Conservation (phyloP, 2,888 invertebrate genomes). For the Meliscaeva auricollis region DNA sequence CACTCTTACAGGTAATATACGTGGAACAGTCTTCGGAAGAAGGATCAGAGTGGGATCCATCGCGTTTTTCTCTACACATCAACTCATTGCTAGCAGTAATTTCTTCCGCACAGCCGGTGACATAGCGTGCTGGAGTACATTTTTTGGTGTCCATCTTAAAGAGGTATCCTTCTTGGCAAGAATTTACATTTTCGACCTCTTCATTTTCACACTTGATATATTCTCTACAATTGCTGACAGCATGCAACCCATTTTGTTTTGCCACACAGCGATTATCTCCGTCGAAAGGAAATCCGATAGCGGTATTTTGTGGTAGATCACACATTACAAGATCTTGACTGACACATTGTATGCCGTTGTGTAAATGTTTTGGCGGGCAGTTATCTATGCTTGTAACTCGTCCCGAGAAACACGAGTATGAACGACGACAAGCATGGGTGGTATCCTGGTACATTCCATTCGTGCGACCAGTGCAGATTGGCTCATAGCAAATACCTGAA, state of each 20-base stretch:
- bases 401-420: slow-evolving; percentile 85
- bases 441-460: slow-evolving; percentile 86
- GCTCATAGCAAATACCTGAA: slow-evolving; percentile 86
- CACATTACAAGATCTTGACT: slow-evolving; percentile 84
- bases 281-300: slow-evolving; percentile 79
- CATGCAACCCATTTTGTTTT: slow-evolving; percentile 80
- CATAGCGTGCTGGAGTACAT: slow-evolving; percentile 78
- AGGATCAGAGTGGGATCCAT: slow-evolving; percentile 82
- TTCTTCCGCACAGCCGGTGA: slow-evolving; percentile 71
- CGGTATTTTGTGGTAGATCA: slow-evolving; percentile 84
- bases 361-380: slow-evolving; percentile 84
- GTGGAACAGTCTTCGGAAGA: slow-evolving; percentile 80
- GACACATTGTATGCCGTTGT: slow-evolving; percentile 85
- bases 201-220: slow-evolving; percentile 80
- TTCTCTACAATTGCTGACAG: slow-evolving; percentile 79
- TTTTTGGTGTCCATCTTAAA: slow-evolving; percentile 78
- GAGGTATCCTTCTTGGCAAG: slow-evolving; percentile 79
- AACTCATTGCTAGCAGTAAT: slow-evolving; percentile 51
- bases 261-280: slow-evolving; percentile 79
- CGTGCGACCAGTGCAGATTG: slow-evolving; percentile 86
- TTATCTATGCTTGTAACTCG: slow-evolving; percentile 84
- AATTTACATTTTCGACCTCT: slow-evolving; percentile 79
- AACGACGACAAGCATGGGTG: slow-evolving; percentile 86
- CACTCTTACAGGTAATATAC: slow-evolving; percentile 81
- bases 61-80: slow-evolving; percentile 77